Evolutionary conservation across 1,140 invertebrate species (phyloP), one percentile per base, ranked within the genome.

Genomic region (Procambarus virginalis): DNA sequence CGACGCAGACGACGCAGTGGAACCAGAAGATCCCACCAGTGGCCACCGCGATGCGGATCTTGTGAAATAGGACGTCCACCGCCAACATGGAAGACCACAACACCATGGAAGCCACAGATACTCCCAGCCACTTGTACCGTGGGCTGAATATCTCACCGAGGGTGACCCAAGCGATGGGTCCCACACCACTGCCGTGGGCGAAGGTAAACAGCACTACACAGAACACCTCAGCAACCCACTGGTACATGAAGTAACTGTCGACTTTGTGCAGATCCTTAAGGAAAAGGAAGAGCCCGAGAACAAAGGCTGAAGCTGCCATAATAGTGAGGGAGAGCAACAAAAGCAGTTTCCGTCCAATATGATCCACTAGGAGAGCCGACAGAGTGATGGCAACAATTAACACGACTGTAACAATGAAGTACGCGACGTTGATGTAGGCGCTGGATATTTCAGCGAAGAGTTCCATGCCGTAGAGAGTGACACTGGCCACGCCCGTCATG

Each of bases 1-100:
- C 90, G 10, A 92, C 92, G 79, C 92, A 92, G 20, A 91, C 87
- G 12, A 92, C 89, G 79, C 92, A 92, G 70, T 92, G 92, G 75
- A 92, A 89, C 92, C 92, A 92, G 82, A 92, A 92, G 70, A 92
- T 89, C 20, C 92, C 92, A 1, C 92, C 92, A 2, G 92, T 92
- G 73, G 90, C 86, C 70, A 92, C 89, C 6, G 86, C 90, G 14
- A 89, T 58, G 34, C 85, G 86, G 45, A 92, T 81, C 48, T 84
- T 82, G 73, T 92, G 89, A 68, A 89, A 91, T n/a, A 90, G 9
- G 17, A 89, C 86, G 64, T 92, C 91, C 14, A 91, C 92, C 22
- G 82, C 84, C 64, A 91, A 75, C 83, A 92, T 85, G 49, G 90
- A 91, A 6, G 90, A 75, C 90, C 92, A 91, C 51, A 92, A 80